Conservation (phyloP, 2,113 vertebrate species). For the Solea solea region DNA sequence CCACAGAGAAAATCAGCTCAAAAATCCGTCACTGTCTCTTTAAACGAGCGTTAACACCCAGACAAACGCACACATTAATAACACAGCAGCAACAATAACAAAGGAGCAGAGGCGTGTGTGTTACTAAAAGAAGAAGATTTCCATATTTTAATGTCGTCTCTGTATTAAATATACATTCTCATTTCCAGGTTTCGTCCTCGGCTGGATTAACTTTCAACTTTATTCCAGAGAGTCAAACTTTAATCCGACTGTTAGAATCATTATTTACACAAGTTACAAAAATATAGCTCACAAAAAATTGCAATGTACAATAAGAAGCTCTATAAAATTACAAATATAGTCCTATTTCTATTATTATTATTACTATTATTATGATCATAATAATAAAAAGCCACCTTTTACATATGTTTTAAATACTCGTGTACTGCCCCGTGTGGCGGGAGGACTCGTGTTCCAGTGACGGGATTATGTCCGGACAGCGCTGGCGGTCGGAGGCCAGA, state of each 20-base stretch:
- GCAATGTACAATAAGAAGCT: slow-evolving; percentile 83
- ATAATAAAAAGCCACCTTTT: slow-evolving; percentile 80
- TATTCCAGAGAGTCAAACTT: slow-evolving; percentile 41
- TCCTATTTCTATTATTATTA: slow-evolving; percentile 66
- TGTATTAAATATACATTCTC: slow-evolving; percentile 68
- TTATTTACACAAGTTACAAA: slow-evolving; percentile 90
- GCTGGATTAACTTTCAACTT: slow-evolving; percentile 51
- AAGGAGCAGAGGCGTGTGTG: slow-evolving; percentile 21
- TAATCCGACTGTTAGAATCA: slow-evolving; percentile 59
- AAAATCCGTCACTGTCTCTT: too few relatives aligned
- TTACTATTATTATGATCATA: too few relatives aligned
- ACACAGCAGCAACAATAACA: too few relatives aligned
- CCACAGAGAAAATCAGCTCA: too few relatives aligned
- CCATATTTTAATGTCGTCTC: slow-evolving; percentile 65
- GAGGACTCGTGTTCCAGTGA: slow-evolving; percentile 47
- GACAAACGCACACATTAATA: too few relatives aligned
- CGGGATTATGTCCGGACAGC: neutral
- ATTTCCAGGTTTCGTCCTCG: slow-evolving; percentile 64
- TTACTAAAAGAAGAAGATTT: slow-evolving; percentile 50
- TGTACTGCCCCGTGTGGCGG: slow-evolving; percentile 6
- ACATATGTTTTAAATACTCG: slow-evolving; percentile 85
- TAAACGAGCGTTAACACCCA: too few relatives aligned
- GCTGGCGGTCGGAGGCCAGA: too few relatives aligned
- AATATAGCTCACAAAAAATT: slow-evolving; percentile 90
- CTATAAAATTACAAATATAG: slow-evolving; percentile 93